phyloP scores from a whole-genome alignment of 2,113 vertebrate species.

The Nothoprocta perdicaria region DNA sequence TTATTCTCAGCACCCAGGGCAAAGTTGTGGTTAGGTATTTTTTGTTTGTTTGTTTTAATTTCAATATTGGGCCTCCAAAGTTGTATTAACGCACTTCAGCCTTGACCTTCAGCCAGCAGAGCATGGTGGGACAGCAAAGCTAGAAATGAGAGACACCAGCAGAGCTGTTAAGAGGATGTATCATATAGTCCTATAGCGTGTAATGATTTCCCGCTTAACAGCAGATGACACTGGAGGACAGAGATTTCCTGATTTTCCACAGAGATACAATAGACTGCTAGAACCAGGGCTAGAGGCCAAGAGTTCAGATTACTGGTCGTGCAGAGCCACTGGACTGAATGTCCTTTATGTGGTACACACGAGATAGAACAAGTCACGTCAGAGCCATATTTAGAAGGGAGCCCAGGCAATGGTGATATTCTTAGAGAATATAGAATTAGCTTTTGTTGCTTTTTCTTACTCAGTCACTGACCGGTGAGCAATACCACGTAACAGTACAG shows the following conservation, averaged over 20 bases:
- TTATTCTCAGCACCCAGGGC: neutral
- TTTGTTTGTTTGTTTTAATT: too few relatives aligned
- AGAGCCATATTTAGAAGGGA: neutral
- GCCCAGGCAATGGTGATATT: neutral
- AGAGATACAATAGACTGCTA: neutral
- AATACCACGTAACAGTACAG: neutral
- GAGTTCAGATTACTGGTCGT: neutral
- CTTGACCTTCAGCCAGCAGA: neutral
- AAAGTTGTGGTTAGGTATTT: neutral
- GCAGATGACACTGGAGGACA: neutral
- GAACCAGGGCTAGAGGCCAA: neutral
- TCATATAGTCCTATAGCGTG: neutral
- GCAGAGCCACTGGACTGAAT: neutral
- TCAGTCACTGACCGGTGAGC: neutral
- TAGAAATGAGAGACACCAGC: neutral
- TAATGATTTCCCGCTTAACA: neutral
- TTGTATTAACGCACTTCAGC: neutral
- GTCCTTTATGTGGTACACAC: neutral
- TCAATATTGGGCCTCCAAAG: neutral
- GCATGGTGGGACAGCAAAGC: neutral
- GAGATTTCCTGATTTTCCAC: neutral
- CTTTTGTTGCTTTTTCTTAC: slow-evolving; percentile 12
- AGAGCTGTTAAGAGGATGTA: neutral
- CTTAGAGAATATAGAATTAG: neutral
- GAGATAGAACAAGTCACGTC: neutral